A percentile compares a stretch with the other conserved stretches of the same genome.
These are phyloP conservation scores for Poliocrania exsul DNA, from an alignment of 2,797 vertebrate genomes.

Conservation along the genomic window DNA sequence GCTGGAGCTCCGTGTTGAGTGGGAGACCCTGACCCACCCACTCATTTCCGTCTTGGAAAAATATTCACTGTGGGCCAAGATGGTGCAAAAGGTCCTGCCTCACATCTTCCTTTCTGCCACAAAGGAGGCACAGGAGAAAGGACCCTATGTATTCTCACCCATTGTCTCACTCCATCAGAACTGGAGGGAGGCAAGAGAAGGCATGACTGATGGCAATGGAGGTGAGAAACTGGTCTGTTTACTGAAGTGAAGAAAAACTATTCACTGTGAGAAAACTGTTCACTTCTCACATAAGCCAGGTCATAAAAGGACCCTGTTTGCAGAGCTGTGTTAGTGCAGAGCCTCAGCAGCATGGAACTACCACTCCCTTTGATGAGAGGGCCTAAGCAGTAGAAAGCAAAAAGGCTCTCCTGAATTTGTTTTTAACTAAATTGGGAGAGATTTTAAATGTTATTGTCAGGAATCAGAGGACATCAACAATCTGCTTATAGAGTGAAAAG, in stretches of 20 bases:
- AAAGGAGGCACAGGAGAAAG: not conserved
- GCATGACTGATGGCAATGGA: not conserved
- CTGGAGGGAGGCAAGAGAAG: not conserved
- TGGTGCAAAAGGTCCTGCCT: not conserved
- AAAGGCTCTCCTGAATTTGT: not conserved
- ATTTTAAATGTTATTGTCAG: not conserved
- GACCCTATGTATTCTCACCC: not conserved
- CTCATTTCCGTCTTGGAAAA: not conserved
- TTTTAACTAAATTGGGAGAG: not conserved
- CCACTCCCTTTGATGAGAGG: not conserved
- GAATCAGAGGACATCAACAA: not conserved
- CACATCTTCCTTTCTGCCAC: not conserved
- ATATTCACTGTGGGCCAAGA: not conserved
- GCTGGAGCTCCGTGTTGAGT: not conserved
- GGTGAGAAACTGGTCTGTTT: not conserved
- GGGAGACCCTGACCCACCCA: not conserved
- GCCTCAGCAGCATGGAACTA: not conserved
- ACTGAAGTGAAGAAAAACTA: not conserved
- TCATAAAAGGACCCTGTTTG: not conserved
- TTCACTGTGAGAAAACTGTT: not conserved
- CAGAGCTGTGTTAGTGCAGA: not conserved
- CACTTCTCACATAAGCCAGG: not conserved
- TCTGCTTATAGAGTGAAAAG: not conserved
- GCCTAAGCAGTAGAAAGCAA: not conserved
- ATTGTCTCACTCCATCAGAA: not conserved